Evolutionary conservation across 2,888 invertebrate species (phyloP).

Genomic region (Ennomos quercinarius): DNA sequence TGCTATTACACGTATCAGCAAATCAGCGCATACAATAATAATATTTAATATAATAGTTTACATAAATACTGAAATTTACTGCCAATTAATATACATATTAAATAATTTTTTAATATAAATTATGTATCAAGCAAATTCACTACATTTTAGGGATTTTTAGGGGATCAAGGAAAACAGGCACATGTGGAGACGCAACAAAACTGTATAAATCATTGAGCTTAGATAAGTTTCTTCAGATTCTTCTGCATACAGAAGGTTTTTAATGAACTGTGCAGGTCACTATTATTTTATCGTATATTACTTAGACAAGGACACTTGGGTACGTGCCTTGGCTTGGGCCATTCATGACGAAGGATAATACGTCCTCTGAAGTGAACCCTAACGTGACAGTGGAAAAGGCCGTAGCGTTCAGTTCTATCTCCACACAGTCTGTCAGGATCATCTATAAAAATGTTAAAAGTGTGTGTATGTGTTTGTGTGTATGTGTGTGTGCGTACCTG

Average conservation of each 20-base stretch:
- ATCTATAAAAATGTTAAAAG: not conserved
- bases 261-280: no score
- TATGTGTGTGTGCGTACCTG: conserved; percentile 84
- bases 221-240: no score
- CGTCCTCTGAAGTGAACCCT: no score
- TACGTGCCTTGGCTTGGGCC: no score
- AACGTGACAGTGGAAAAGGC: no score
- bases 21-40: conserved; percentile 42
- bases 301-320: no score
- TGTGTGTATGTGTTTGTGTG: conserved; percentile 9
- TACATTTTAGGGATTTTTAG: conserved; percentile 8
- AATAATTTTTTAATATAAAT: conserved; percentile 26
- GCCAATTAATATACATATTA: conserved; percentile 31
- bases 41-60: conserved; percentile 23
- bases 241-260: no score
- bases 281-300: no score
- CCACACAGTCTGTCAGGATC: conserved; percentile 5
- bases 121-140: conserved; percentile 24
- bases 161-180: not conserved
- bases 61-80: conserved; percentile 28
- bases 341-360: no score
- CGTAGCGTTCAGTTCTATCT: conserved; percentile 9
- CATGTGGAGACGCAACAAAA: conserved; percentile 13
- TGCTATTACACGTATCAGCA: conserved; percentile 40
- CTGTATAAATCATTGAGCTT: not conserved